Base-by-base conservation (phyloP, 2,113 vertebrate genomes). In the Poeciliopsis prolifica region DNA sequence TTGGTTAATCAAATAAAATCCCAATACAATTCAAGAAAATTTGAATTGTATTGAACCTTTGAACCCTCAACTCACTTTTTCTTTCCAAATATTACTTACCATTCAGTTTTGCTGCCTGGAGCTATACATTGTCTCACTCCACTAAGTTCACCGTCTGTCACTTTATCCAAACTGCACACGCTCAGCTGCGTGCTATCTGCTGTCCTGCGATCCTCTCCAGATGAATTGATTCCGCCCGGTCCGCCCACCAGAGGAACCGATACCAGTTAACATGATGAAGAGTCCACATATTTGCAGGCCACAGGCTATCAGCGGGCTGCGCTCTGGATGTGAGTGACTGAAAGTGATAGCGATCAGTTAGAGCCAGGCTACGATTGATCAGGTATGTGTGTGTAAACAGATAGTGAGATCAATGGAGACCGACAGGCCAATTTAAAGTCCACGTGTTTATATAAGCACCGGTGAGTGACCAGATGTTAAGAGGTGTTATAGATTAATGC, bases 281-380 rank as follows among this genome's bases (percentile, higher is more conserved):
- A 80, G 74, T 89, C 81, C 89, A 69, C 70, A 92, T 93, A 85
- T 92, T 94, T 78, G 78, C 83, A 81, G 70, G 63, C 80, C 68
- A 69, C 19, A 78, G 88, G 86, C 82, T 87, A 89, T 90, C 91
- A 89, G 88, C 70, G 70, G 84, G 71, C 63, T 68, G 63, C 86
- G 89, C 90, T 82, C 80, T 72, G 84, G 51, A 83, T 84, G 78
- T 71, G 67, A 2, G 0, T 91, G 91, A 95, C 87, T 91, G 94
- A 90, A 87, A 94, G 75, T 89, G 85, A 92, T 85, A 84, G 89
- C 86, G 90, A 92, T 90, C 80, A 74, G 88, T 87, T 60, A 66
- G 88, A 83, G 81, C 14, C 87, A 80, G 61, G 80, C 92, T 84
- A 70, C 70, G 67, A 30, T 72, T 86, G 94, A 92, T 94, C 88